Evolutionary conservation across 2,113 vertebrate species (phyloP).

Genomic region (Gasterosteus aculeatus): DNA sequence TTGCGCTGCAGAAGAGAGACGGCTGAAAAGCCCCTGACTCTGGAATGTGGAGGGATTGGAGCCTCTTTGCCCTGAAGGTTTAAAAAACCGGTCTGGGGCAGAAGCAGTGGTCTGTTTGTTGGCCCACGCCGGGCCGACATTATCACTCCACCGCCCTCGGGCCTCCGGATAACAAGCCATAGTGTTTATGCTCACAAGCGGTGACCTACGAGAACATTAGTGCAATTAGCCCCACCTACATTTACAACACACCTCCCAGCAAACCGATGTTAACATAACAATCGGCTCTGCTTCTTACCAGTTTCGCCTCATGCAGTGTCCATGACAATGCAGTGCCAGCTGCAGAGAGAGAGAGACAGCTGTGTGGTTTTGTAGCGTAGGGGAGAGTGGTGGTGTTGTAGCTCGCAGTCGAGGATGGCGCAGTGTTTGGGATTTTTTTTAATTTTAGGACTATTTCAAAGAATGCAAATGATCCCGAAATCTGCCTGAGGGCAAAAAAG

Average conservation of each 20-base stretch:
- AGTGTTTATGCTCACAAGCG: conserved; percentile 40
- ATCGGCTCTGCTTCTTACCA: conserved; percentile 48
- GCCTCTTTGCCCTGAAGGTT: conserved; percentile 54
- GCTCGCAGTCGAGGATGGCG: conserved; percentile 37
- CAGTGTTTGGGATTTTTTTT: conserved; percentile 49
- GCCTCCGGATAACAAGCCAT: conserved; percentile 40
- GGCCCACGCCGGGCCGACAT: conserved; percentile 44
- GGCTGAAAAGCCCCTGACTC: conserved; percentile 41
- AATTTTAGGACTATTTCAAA: conserved; percentile 34
- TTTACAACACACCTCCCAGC: conserved; percentile 63
- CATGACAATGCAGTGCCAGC: conserved; percentile 68
- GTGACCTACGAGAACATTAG: conserved; percentile 48
- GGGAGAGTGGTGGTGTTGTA: not conserved
- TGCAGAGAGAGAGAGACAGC: conserved; percentile 22
- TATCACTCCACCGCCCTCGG: conserved; percentile 56
- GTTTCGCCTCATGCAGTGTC: conserved; percentile 58
- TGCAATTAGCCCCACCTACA: conserved; percentile 67
- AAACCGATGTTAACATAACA: conserved; percentile 73
- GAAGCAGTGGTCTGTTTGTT: conserved; percentile 44
- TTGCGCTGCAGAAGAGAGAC: conserved; percentile 33
- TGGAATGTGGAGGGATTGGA: conserved; percentile 60
- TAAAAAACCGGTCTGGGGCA: conserved; percentile 43
- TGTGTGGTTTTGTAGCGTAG: conserved; percentile 10
- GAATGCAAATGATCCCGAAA: conserved; percentile 63
- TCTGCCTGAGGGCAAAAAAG: conserved; percentile 39